Base-by-base conservation (phyloP, 2,113 vertebrate species). In the Semnopithecus entellus region DNA sequence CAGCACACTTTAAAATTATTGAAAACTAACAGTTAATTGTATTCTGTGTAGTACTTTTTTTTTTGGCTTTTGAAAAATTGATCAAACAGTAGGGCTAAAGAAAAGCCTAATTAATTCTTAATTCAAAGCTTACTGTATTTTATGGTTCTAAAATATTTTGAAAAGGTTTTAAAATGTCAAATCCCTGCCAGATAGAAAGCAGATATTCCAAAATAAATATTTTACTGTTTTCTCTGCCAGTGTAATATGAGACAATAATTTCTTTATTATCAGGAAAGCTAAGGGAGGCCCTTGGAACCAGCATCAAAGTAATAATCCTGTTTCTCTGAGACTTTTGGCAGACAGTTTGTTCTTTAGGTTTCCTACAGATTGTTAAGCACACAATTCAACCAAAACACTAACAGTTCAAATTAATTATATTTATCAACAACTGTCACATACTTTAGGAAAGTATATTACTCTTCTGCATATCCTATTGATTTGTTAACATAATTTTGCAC, bases 191-290 rank as follows among this genome's bases (percentile, higher is more conserved):
- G 45, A 66, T n/a, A 87, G 75, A 84, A 82, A 89, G 22, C 61
- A 80, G 35, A 52, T 30, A 92, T 68, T 96, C 32, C 68, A 94
- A 95, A 94, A 68, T 73, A 87, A 90, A 95, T 92, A 80, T 82
- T 96, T 92, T 30, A 55, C 27, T 64, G 18, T 59, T 70, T 72
- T 25, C 18, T 68, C 20, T 90, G 38, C 38, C 30, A 27, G 38
- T 66, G n/a, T 22, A 25, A 78, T 45, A 59, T 57, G 30, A 95
- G 38, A 57, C 79, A 88, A n/a, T 40, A 14, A 68, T 64, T 82
- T 84, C 45, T 82, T 86, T 48, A 73, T 85, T 68, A 52, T n/a
- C 66, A 87, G 48, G 57, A 66, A 86, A 83, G 38, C 40, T 78
- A 45, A 64, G 75, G n/a, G 64, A 66, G 72, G 55, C 2, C 70